Percentiles rank a stretch among this genome's conserved stretches.
Evolutionary conservation across 92 coral and sea anemone species (phyloP).

Genomic region (Nematostella vectensis): DNA sequence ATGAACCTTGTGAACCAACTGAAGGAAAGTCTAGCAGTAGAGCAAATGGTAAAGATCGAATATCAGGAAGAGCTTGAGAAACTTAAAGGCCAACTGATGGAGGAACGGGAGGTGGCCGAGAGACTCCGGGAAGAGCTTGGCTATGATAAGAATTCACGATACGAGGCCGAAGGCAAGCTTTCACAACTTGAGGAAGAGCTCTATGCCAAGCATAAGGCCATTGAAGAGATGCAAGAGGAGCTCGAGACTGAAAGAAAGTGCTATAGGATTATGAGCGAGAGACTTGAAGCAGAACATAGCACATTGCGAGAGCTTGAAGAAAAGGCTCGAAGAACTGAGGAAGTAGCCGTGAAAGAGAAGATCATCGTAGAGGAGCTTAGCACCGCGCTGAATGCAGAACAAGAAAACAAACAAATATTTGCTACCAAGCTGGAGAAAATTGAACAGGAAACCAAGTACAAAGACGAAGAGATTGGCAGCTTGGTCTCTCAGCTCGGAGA

Average conservation of each 20-base stretch:
- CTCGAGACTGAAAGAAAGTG: constrained; percentile 73
- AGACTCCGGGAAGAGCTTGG: constrained; percentile 31
- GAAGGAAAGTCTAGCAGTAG: constrained; percentile 49
- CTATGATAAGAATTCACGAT: constrained; percentile 34
- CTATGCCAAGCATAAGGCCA: constrained; percentile 24
- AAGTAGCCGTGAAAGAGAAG: constrained; percentile 41
- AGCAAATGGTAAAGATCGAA: constrained; percentile 49
- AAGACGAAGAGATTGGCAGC: constrained; percentile 34
- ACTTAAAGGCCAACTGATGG: constrained; percentile 23
- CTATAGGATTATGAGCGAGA: constrained; percentile 47
- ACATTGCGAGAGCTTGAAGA: constrained; percentile 44
- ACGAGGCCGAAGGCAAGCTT: constrained; percentile 40
- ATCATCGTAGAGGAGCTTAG: constrained; percentile 40
- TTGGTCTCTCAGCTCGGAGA: constrained; percentile 38
- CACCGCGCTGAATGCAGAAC: constrained; percentile 29
- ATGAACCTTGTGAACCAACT: constrained; percentile 36
- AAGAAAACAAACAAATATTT: constrained; percentile 41
- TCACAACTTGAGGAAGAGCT: constrained; percentile 48
- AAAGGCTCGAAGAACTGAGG: constrained; percentile 46
- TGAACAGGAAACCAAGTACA: constrained; percentile 33
- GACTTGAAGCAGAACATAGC: constrained; percentile 64
- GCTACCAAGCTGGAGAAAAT: constrained; percentile 30
- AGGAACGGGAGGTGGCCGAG: constrained; percentile 36
- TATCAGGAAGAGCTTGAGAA: constrained; percentile 48
- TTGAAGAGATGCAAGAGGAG: constrained; percentile 65